Percentiles rank a stretch among this genome's conserved stretches.
Evolutionary conservation across 2,797 vertebrate genomes (phyloP).

Genomic region (Melopsittacus undulatus): DNA sequence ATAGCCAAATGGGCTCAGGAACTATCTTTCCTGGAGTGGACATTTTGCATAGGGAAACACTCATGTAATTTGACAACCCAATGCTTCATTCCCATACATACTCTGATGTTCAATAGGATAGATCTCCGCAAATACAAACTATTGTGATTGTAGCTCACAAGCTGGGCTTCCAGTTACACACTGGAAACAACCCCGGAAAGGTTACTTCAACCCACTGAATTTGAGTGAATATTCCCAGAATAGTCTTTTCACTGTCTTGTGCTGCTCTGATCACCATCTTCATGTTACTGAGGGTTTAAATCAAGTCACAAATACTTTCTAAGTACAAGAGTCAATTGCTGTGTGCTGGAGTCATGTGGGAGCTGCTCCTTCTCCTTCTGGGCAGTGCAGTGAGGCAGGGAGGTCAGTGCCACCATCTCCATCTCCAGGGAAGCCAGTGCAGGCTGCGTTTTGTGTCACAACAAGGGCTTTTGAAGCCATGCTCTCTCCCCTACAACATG

Average conservation of each 20-base stretch:
- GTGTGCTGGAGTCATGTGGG: not conserved
- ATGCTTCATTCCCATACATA: not conserved
- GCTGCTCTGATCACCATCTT: not conserved
- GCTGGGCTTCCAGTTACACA: not conserved
- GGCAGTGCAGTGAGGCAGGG: not conserved
- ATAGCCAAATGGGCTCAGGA: not conserved
- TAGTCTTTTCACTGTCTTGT: not conserved
- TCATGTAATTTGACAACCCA: not conserved
- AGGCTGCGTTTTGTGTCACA: not conserved
- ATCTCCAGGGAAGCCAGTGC: not conserved
- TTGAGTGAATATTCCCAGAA: not conserved
- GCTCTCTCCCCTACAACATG: not conserved
- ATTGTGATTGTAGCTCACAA: not conserved
- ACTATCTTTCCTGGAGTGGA: not conserved
- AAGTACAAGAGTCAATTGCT: constrained; percentile 13
- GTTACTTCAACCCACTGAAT: not conserved
- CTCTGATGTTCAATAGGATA: not conserved
- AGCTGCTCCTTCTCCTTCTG: not conserved
- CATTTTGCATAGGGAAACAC: not conserved
- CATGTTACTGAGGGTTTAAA: constrained; percentile 46
- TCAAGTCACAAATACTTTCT: constrained; percentile 25
- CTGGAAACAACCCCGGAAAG: not conserved
- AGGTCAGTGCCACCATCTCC: accelerated
- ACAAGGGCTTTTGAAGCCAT: accelerated
- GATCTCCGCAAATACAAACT: not conserved